phyloP scores from a whole-genome alignment of 2,888 invertebrate genomes.

The Aproaerema taeniolella region DNA sequence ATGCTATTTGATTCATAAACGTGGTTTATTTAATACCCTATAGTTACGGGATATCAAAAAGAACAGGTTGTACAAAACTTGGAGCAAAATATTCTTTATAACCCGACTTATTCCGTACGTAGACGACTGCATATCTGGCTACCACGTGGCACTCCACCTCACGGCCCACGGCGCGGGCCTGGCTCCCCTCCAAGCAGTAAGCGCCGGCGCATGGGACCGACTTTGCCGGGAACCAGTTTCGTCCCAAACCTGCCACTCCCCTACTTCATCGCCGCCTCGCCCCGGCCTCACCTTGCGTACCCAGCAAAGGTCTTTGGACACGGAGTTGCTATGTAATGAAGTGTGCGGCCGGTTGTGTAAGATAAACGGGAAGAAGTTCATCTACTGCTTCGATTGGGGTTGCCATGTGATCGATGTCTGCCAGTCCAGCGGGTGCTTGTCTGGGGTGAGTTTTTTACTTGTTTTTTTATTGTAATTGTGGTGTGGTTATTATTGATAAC shows the following conservation, averaged over 20 bases:
- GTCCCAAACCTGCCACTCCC: too few relatives aligned
- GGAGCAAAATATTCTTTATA: too few relatives aligned
- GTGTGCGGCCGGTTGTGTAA: slow-evolving; percentile 68
- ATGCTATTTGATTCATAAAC: too few relatives aligned
- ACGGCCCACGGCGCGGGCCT: slow-evolving; percentile 84
- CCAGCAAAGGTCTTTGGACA: slow-evolving; percentile 64
- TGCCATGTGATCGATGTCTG: slow-evolving; percentile 73
- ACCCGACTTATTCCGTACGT: too few relatives aligned
- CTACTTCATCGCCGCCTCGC: slow-evolving; percentile 23
- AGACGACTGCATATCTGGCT: slow-evolving; percentile 84
- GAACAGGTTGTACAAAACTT: too few relatives aligned
- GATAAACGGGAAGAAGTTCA: slow-evolving; percentile 59
- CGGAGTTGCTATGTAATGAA: slow-evolving; percentile 68
- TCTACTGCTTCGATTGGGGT: slow-evolving; percentile 75
- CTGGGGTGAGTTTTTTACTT: slow-evolving; percentile 58
- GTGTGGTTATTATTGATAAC: too few relatives aligned
- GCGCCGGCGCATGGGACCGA: slow-evolving; percentile 63
- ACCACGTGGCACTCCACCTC: slow-evolving; percentile 84
- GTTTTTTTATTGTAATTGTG: too few relatives aligned
- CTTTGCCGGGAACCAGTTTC: too few relatives aligned
- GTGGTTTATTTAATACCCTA: too few relatives aligned
- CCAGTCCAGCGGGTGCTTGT: slow-evolving; percentile 69
- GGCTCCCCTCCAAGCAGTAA: slow-evolving; percentile 81
- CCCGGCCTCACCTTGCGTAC: slow-evolving; percentile 52
- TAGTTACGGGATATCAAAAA: too few relatives aligned